Evolutionary conservation across 2,888 invertebrate species (phyloP).

Genomic region (Eudiplozoon nipponicum): DNA sequence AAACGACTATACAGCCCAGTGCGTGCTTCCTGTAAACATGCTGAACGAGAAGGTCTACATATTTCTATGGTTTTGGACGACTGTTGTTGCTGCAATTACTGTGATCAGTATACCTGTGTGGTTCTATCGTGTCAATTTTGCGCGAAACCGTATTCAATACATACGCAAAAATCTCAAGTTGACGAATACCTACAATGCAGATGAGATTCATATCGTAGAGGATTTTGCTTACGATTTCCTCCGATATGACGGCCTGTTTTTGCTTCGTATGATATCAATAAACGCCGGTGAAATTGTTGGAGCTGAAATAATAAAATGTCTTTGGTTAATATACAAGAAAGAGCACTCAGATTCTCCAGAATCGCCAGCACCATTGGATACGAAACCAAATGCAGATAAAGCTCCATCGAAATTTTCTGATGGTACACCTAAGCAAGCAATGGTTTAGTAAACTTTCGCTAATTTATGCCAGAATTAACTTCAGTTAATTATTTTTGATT

Average conservation of each 20-base stretch:
- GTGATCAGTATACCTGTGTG: conserved; percentile 15
- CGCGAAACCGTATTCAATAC: background rate
- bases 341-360: too few relatives aligned
- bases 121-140: conserved; percentile 6
- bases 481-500: too few relatives aligned
- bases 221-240: conserved; percentile 11
- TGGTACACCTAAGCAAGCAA: too few relatives aligned
- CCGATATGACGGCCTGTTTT: conserved; percentile 13
- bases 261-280: conserved; percentile 11
- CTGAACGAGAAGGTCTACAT: conserved; percentile 17
- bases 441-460: too few relatives aligned
- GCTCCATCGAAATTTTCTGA: too few relatives aligned
- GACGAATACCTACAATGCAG: background rate
- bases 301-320: conserved; percentile 4
- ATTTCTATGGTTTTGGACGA: conserved; percentile 17
- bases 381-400: too few relatives aligned
- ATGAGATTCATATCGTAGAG: background rate
- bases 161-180: conserved; percentile 10
- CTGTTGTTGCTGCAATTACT: conserved; percentile 11
- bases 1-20: conserved; percentile 4
- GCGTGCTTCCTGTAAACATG: conserved; percentile 16
- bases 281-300: conserved; percentile 13
- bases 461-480: too few relatives aligned
- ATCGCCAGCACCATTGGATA: too few relatives aligned
- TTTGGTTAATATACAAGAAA: conserved; percentile 9